Evolutionary conservation across 2,888 invertebrate species (phyloP).

Genomic region (Caenorhabditis parvicauda): DNA sequence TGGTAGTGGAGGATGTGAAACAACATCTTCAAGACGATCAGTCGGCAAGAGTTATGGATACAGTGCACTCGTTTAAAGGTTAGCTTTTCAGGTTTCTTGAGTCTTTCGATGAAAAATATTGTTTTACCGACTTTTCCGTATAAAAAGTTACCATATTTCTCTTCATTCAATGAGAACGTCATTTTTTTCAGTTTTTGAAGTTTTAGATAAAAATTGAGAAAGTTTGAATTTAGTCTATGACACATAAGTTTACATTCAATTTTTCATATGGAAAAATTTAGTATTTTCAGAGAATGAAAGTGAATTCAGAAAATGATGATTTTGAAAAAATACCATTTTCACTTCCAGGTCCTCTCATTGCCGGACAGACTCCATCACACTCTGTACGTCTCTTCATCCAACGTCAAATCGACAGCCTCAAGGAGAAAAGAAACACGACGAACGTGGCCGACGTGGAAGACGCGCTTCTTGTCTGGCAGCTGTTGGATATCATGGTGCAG

Average conservation of each 20-base stretch:
- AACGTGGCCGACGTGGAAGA: constrained; percentile 42
- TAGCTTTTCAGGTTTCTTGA: neutral
- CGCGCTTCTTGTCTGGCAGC: constrained; percentile 54
- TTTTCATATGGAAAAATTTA: neutral
- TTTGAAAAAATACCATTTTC: too few relatives aligned
- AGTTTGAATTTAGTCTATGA: too few relatives aligned
- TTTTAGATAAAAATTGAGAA: too few relatives aligned
- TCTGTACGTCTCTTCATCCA: constrained; percentile 51
- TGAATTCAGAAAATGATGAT: too few relatives aligned
- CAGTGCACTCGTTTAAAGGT: constrained; percentile 35
- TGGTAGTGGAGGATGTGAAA: constrained; percentile 28
- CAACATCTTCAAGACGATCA: constrained; percentile 26
- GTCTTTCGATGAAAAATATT: neutral
- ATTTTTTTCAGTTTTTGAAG: too few relatives aligned
- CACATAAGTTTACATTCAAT: too few relatives aligned
- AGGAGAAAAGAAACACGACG: constrained; percentile 9
- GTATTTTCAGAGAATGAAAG: neutral
- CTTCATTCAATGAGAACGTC: too few relatives aligned
- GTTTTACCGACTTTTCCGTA: too few relatives aligned
- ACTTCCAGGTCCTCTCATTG: constrained; percentile 27
- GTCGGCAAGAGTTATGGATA: constrained; percentile 24
- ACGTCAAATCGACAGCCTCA: constrained; percentile 49
- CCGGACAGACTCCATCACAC: constrained; percentile 33
- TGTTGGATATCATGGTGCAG: constrained; percentile 56
- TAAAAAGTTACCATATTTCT: too few relatives aligned